Base-by-base conservation (phyloP, 2,113 vertebrate genomes). In the Coryphaenoides rupestris region DNA sequence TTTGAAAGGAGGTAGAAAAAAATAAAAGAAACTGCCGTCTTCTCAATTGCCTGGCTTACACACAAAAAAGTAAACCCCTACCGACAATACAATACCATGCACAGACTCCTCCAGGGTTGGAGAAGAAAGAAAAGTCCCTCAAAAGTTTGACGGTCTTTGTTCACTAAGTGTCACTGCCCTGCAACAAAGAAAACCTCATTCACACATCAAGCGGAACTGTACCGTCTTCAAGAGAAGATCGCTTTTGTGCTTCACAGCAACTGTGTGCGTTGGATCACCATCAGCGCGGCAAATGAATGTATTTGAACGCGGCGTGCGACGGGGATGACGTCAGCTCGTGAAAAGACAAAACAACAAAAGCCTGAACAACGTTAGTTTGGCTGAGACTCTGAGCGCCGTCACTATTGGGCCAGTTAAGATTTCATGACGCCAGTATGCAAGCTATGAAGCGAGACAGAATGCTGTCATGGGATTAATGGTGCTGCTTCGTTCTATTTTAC, bases 141-240 rank as follows among this genome's bases (percentile, higher is more conserved):
- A 19, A 19, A 55, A 26, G 62, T 53, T 61, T 4, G 24, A 24
- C 22, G 13, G 49, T 55, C 54, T 55, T 1, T 0, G 47, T 55
- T 68, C 12, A 65, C 59, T 24, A 65, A 65, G 62, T 52, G 66
- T 65, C 66, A 58, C 14, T 67, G 59, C 58, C 3, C 46, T n/a
- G 23, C 10, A 58, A 60, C 56, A 46, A 49, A 19, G 12, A 21
- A 40, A n/a, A n/a, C 24, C 19, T 24, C 4, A 23, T 14, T 40
- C 33, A 22, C 14, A 22, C 54, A 57, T 40, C n/a, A 59, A 3
- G 4, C 26, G 5, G 58, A 28, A 45, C 28, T 59, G 9, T 9
- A 40, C 13, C 13, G 33, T 40, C 33, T 40, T 40, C 33, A 40
- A 40, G 9, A 40, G 33, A 40, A 12, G 13, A 40, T 12, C 33